Evolutionary conservation across 2,888 invertebrate species (phyloP).

Genomic region (Phyllotreta striolata): DNA sequence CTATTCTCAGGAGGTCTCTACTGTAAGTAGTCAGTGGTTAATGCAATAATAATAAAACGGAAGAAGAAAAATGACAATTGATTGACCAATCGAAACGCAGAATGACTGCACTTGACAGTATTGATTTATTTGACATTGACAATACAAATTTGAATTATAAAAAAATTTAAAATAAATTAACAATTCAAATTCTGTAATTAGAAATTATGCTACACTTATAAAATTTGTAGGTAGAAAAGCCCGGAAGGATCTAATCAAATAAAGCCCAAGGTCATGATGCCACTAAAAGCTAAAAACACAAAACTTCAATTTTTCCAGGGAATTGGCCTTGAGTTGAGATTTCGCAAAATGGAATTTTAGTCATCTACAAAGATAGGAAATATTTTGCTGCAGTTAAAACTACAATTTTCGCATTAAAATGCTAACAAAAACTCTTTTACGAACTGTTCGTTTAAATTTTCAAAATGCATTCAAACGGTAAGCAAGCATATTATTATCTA

Average conservation of each 20-base stretch:
- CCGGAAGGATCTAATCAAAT: no score
- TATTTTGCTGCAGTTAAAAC: neutral
- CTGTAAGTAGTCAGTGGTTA: no score
- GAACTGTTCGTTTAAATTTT: constrained; percentile 4
- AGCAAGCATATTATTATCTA: constrained; percentile 2
- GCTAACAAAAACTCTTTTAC: constrained; percentile 13
- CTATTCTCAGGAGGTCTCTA: no score
- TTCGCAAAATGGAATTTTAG: constrained; percentile 1
- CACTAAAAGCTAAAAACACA: no score
- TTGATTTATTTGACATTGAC: constrained; percentile 10
- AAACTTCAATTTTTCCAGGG: neutral
- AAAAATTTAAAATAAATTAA: neutral
- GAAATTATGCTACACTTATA: no score
- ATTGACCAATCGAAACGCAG: no score
- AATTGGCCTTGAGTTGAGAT: constrained; percentile 5
- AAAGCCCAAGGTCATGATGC: no score
- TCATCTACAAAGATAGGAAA: neutral
- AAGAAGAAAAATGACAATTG: no score
- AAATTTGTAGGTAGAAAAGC: no score
- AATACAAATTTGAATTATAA: neutral
- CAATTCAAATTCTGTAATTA: no score
- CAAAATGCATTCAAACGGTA: constrained; percentile 10
- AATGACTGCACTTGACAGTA: no score
- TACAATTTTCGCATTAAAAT: constrained; percentile 1
- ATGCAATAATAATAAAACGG: no score